Percentiles rank a stretch among this genome's conserved stretches.
Conservation (phyloP, 92 coral and sea anemone genomes). For the Heteractis magnifica region DNA sequence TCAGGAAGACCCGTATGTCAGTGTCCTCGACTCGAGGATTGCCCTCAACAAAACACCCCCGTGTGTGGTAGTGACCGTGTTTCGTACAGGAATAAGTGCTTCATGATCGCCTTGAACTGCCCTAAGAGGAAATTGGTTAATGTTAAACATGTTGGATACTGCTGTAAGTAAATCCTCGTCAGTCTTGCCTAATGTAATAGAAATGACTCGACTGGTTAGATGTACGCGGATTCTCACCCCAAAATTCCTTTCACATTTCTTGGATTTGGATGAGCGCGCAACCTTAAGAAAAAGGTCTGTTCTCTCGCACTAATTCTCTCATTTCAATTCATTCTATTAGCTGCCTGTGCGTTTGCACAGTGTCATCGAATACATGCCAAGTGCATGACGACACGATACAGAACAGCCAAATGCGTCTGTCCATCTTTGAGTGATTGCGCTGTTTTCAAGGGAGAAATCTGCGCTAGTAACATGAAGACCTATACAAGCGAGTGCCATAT, state of each 20-base stretch:
- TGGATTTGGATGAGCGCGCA: too few relatives aligned
- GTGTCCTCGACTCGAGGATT: constrained; percentile 66
- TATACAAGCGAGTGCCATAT: constrained; percentile 80
- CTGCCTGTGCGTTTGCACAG: constrained; percentile 59
- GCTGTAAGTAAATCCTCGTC: constrained; percentile 61
- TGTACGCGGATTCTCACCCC: too few relatives aligned
- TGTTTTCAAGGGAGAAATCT: constrained; percentile 46
- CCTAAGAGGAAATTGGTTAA: constrained; percentile 55
- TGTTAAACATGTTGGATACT: constrained; percentile 65
- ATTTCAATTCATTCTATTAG: constrained; percentile 24
- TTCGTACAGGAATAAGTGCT: constrained; percentile 76
- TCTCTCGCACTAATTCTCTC: background rate
- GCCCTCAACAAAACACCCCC: constrained; percentile 55
- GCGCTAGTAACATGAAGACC: constrained; percentile 69
- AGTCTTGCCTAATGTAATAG: too few relatives aligned
- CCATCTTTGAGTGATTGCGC: constrained; percentile 61
- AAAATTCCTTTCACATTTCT: too few relatives aligned
- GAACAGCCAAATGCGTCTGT: constrained; percentile 80
- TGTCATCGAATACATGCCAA: constrained; percentile 67
- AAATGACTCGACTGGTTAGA: too few relatives aligned
- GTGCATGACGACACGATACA: constrained; percentile 59
- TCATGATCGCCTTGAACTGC: constrained; percentile 79
- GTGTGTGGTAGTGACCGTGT: constrained; percentile 92
- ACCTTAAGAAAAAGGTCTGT: too few relatives aligned
- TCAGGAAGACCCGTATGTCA: constrained; percentile 72